Evolutionary conservation across 2,888 invertebrate species (phyloP).

Genomic region (Lysandra bellargus): DNA sequence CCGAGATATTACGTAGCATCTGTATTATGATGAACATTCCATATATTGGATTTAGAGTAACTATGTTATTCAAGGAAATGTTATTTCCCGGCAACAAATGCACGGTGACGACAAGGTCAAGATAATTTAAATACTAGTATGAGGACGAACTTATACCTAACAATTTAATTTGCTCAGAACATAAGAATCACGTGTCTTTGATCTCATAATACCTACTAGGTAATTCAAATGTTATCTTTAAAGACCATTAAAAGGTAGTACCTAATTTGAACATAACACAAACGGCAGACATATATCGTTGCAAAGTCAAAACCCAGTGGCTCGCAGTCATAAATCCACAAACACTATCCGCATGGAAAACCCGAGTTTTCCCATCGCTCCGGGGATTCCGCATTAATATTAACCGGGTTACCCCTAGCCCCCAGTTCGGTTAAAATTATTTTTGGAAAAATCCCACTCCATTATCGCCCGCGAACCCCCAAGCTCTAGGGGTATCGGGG

Average conservation of each 20-base stretch:
- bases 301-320: neutral
- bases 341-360: neutral
- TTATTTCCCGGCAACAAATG: neutral
- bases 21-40: neutral
- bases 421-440: conserved; percentile 24
- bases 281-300: neutral
- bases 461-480: conserved; percentile 27
- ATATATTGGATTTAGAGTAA: neutral
- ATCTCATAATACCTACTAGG: too few species aligned
- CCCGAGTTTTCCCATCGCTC: conserved; percentile 10
- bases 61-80: neutral
- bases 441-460: conserved; percentile 31
- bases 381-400: conserved; percentile 30
- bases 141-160: neutral
- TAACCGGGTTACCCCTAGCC: conserved; percentile 17
- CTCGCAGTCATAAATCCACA: neutral
- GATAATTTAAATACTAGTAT: neutral
- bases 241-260: too few species aligned
- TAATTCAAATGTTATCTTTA: too few species aligned
- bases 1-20: neutral
- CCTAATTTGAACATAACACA: neutral
- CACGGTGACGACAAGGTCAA: neutral
- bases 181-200: too few species aligned
- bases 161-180: too few species aligned
- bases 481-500: neutral